Conservation (phyloP, 2,113 vertebrate genomes). For the Dunckerocampus dactyliophorus region DNA sequence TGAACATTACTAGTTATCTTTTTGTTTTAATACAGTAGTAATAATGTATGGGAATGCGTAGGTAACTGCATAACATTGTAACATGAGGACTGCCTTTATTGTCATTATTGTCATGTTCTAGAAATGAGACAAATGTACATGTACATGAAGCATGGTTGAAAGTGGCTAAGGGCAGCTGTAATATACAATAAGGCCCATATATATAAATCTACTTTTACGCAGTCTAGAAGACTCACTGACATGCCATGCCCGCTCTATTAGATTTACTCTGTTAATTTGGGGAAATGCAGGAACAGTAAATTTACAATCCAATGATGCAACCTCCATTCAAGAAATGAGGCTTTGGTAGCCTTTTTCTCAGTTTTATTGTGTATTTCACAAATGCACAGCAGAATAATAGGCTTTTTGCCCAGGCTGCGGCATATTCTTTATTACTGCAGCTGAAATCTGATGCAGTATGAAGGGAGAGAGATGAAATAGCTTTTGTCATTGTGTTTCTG, state of each 20-base stretch:
- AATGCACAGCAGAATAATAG: slow-evolving; percentile 37
- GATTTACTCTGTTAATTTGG: slow-evolving; percentile 31
- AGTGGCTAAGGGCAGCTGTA: no score
- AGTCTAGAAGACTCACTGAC: slow-evolving; percentile 14
- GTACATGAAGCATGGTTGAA: no score
- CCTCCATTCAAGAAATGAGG: slow-evolving; percentile 31
- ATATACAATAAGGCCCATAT: slow-evolving; percentile 6
- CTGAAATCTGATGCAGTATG: slow-evolving; percentile 10
- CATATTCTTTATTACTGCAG: slow-evolving; percentile 36
- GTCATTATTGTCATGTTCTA: no score
- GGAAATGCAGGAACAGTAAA: slow-evolving; percentile 14
- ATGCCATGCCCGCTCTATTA: slow-evolving; percentile 6
- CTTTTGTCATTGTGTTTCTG: slow-evolving; percentile 4
- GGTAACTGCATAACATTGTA: no score
- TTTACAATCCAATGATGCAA: neutral
- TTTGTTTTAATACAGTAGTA: no score
- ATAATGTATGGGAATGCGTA: no score
- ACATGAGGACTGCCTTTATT: no score
- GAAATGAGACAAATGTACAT: no score
- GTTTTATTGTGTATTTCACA: slow-evolving; percentile 35
- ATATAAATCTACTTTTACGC: slow-evolving; percentile 20
- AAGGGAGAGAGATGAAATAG: slow-evolving; percentile 1
- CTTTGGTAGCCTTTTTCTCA: slow-evolving; percentile 11
- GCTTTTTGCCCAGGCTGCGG: slow-evolving; percentile 13
- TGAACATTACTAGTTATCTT: no score